phyloP scores from a whole-genome alignment of 1,140 invertebrate species.

The Platyscapa corneri region DNA sequence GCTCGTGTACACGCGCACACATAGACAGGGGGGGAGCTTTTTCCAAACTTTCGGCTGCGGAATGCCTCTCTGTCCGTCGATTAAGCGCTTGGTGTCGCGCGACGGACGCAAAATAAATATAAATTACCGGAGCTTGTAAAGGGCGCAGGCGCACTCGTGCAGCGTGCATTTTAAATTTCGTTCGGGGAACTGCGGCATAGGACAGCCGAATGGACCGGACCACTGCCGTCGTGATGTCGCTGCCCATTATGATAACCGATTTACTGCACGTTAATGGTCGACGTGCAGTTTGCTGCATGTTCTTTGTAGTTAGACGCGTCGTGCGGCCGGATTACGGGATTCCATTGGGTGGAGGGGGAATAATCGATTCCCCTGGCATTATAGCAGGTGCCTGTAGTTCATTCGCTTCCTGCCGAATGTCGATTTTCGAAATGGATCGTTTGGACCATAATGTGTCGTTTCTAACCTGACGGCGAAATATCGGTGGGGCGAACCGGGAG shows the following conservation, averaged over 20 bases:
- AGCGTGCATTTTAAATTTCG: slow-evolving; percentile 45
- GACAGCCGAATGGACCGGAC: no score
- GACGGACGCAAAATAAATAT: slow-evolving; percentile 36
- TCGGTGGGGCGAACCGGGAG: background rate
- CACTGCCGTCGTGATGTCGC: background rate
- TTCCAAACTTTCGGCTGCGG: background rate
- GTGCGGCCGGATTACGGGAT: slow-evolving; percentile 24
- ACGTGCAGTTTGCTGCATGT: slow-evolving; percentile 1
- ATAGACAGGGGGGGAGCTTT: no score
- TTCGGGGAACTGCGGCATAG: slow-evolving; percentile 2
- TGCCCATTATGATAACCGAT: slow-evolving; percentile 43
- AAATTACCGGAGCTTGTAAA: background rate
- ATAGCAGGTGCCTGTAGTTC: slow-evolving; percentile 27
- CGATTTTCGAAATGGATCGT: slow-evolving; percentile 29
- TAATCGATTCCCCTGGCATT: slow-evolving; percentile 25
- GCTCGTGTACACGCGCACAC: no score
- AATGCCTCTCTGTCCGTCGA: background rate
- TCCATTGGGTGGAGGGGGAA: slow-evolving; percentile 2
- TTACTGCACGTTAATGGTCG: slow-evolving; percentile 37
- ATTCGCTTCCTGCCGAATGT: slow-evolving; percentile 29
- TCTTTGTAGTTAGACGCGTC: slow-evolving; percentile 15
- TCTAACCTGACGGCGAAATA: slow-evolving; percentile 5
- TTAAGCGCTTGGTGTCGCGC: slow-evolving; percentile 1
- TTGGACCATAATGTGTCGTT: slow-evolving; percentile 5
- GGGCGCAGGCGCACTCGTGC: background rate